These are phyloP conservation scores for Gambusia holbrooki DNA, from an alignment of 2,113 vertebrate genomes.

Conservation along the genomic window DNA sequence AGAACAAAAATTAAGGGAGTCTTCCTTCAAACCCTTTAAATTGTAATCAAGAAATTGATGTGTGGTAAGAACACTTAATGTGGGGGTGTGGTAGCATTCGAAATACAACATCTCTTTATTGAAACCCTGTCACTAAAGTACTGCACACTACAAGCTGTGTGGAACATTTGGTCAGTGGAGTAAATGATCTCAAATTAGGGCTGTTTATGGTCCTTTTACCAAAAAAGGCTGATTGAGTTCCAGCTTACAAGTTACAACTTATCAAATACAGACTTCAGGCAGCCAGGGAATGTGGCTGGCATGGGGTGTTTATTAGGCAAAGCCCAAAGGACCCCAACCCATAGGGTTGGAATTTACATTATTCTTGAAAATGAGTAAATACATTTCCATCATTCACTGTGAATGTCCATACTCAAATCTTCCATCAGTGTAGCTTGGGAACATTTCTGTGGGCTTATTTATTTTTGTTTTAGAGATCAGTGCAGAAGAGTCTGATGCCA, in stretches of 20 bases:
- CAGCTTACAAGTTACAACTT: constrained; percentile 38
- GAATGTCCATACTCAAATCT: constrained; percentile 21
- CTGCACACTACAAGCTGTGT: constrained; percentile 44
- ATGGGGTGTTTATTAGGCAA: constrained; percentile 43
- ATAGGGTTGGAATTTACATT: constrained; percentile 51
- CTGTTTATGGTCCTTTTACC: constrained; percentile 51
- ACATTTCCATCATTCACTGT: constrained; percentile 24
- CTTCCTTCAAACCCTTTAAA: constrained; percentile 30
- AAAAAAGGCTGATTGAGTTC: constrained; percentile 49
- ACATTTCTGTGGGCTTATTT: constrained; percentile 54
- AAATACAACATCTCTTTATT: constrained; percentile 48
- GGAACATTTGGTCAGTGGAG: constrained; percentile 64
- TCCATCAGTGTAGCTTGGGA: constrained; percentile 22
- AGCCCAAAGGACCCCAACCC: constrained; percentile 31
- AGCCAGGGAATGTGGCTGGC: constrained; percentile 52
- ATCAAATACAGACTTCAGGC: constrained; percentile 38
- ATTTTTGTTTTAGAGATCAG: constrained; percentile 13
- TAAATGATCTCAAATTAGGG: constrained; percentile 53
- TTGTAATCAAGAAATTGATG: constrained; percentile 42
- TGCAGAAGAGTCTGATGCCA: background rate
- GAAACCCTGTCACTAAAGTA: constrained; percentile 29
- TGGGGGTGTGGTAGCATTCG: constrained; percentile 37
- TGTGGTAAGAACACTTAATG: constrained; percentile 58
- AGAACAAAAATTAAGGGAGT: background rate
- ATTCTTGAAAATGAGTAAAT: constrained; percentile 57